phyloP scores from a whole-genome alignment of 2,888 invertebrate species.

The Ellobium chinense region DNA sequence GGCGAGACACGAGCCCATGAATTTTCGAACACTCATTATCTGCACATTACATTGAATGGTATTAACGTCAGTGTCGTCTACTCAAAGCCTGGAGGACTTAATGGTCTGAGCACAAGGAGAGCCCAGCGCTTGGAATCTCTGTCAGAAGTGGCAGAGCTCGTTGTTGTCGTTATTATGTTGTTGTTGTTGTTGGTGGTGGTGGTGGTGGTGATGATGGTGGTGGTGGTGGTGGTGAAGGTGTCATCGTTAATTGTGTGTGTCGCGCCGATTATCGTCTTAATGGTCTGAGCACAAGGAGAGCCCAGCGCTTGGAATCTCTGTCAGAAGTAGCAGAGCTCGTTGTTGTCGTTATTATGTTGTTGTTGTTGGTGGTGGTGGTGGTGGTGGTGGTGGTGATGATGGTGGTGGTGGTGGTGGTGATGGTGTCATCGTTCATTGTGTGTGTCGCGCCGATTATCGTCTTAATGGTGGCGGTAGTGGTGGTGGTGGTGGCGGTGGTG shows the following conservation, averaged over 20 bases:
- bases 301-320: not conserved
- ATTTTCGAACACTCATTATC: not conserved
- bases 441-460: not conserved
- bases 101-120: too few species aligned
- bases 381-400: not conserved
- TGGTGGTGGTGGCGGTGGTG: not conserved
- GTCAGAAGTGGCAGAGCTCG: not conserved
- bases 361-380: not conserved
- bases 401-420: not conserved
- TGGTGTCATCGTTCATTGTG: not conserved
- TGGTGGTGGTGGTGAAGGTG: not conserved
- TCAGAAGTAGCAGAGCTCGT: not conserved
- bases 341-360: not conserved
- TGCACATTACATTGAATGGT: too few species aligned
- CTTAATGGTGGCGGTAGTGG: conserved; percentile 6
- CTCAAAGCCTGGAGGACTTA: too few species aligned
- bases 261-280: not conserved
- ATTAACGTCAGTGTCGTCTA: too few species aligned
- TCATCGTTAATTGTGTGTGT: not conserved
- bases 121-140: too few species aligned
- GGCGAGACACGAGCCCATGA: not conserved
- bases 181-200: not conserved
- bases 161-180: not conserved
- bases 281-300: conserved; percentile 1
- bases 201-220: not conserved